phyloP scores from a whole-genome alignment of 2,888 invertebrate genomes.

The Pterostichus madidus region DNA sequence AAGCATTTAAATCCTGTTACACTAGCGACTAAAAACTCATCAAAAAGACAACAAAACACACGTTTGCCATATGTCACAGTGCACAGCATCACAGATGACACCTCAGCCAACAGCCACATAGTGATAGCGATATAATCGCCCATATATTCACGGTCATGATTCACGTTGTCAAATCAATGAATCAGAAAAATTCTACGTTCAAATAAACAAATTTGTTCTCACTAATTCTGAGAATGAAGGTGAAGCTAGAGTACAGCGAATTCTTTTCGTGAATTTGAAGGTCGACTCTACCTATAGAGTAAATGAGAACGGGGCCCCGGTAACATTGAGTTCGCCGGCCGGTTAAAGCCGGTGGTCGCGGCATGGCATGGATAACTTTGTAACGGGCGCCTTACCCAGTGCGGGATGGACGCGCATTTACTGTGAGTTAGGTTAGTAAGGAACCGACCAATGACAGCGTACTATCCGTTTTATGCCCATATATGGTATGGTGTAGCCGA shows the following conservation, averaged over 20 bases:
- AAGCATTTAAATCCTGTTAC: conserved; percentile 39
- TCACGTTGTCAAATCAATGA: conserved; percentile 30
- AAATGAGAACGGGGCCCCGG: conserved; percentile 63
- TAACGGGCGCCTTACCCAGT: conserved; percentile 69
- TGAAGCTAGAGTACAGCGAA: conserved; percentile 25
- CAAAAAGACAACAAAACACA: conserved; percentile 26
- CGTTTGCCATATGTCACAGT: conserved; percentile 59
- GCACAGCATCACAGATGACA: conserved; percentile 49
- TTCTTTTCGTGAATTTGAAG: conserved; percentile 53
- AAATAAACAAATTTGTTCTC: conserved; percentile 40
- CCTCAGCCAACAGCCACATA: conserved; percentile 12
- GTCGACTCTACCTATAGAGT: conserved; percentile 52
- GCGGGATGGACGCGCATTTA: conserved; percentile 67
- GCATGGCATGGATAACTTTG: conserved; percentile 54
- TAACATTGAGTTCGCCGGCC: conserved; percentile 68
- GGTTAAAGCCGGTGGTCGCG: conserved; percentile 59
- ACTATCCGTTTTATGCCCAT: conserved; percentile 88
- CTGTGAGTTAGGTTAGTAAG: conserved; percentile 69
- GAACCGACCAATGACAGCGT: conserved; percentile 82
- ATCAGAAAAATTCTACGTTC: conserved; percentile 25
- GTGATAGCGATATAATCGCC: conserved; percentile 17
- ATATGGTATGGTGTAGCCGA: conserved; percentile 88
- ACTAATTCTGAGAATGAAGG: conserved; percentile 32
- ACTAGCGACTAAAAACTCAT: conserved; percentile 24
- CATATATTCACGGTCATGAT: conserved; percentile 40